Base-by-base conservation (phyloP, 2,797 vertebrate species). In the Halcyon smyrnensis region DNA sequence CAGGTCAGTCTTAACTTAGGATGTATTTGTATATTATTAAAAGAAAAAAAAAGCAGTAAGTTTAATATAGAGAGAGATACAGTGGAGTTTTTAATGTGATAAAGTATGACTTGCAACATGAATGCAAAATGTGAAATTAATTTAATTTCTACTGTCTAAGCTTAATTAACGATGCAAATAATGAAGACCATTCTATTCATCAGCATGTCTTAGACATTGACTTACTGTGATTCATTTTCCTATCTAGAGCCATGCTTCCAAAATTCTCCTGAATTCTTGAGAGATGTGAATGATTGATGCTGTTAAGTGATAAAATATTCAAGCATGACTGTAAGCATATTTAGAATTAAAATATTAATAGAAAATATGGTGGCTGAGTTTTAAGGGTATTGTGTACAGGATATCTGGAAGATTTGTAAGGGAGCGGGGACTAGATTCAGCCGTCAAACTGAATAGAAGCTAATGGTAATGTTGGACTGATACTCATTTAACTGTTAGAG, bases 291-390 rank as follows among this genome's bases (percentile, higher is more conserved):
- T 77, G 11, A 23, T 68, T 86, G 65, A 54, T 60, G 50, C n/a
- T 85, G 25, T 85, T 87, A 78, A 67, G 34, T 79, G 46, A 68
- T 84, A 64, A 96, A 95, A 80, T 54, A 69, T 80, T 82, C 6
- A 60, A 68, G 16, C 37, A 59, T 46, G 16, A 65, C 65, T 89
- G 86, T 74, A 24, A 86, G n/a, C 27, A 45, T 93, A 71, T 75
- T 74, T 84, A 59, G 51, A 78, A 59, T 92, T 80, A 77, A 91
- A 91, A 74, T 79, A 53, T 75, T 77, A 59, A 28, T 53, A 43
- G 34, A 85, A 95, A 89, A 74, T 63, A 67, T 25, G 18, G 2
- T 27, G 62, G 8, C 78, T 76, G 45, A 77, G 23, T 89, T 56
- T 88, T 89, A 84, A 45, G 78, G 67, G 30, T 64, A 36, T 50